phyloP scores from a whole-genome alignment of 2,888 invertebrate genomes.

The Mycalesis mineus region DNA sequence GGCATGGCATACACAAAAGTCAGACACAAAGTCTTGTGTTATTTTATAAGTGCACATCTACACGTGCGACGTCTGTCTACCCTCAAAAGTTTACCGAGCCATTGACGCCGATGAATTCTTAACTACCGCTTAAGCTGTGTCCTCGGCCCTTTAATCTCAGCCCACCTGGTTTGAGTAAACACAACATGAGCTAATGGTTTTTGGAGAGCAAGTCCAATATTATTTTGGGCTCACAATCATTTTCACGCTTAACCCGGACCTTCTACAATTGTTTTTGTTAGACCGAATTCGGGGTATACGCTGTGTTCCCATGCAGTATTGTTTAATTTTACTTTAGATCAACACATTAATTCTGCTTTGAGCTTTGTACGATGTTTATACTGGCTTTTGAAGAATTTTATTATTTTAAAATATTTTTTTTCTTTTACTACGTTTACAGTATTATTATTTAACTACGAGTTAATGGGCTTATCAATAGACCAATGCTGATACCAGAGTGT shows the following conservation, averaged over 20 bases:
- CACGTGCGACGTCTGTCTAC: slow-evolving; percentile 11
- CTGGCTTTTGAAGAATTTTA: not conserved
- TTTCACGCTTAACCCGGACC: slow-evolving; percentile 64
- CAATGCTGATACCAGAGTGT: not conserved
- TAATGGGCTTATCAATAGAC: too few relatives aligned
- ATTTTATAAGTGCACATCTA: too few relatives aligned
- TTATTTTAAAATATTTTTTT: not conserved
- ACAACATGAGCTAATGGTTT: slow-evolving; percentile 71
- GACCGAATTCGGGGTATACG: slow-evolving; percentile 38
- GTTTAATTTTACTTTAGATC: slow-evolving; percentile 13
- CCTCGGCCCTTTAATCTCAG: slow-evolving; percentile 31
- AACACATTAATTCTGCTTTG: slow-evolving; percentile 3
- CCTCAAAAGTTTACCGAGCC: slow-evolving; percentile 19
- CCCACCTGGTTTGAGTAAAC: slow-evolving; percentile 51
- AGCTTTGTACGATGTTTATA: not conserved
- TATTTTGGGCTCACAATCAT: slow-evolving; percentile 70
- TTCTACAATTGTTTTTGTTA: slow-evolving; percentile 59
- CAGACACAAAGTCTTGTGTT: too few relatives aligned
- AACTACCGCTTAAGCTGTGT: slow-evolving; percentile 25
- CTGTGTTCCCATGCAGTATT: slow-evolving; percentile 47
- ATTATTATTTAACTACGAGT: too few relatives aligned
- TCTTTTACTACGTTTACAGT: too few relatives aligned
- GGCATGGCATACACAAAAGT: too few relatives aligned
- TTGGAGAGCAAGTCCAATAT: slow-evolving; percentile 69
- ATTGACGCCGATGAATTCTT: slow-evolving; percentile 17